Conservation (phyloP, 2,888 invertebrate species). For the Megaustenia siamemsis region DNA sequence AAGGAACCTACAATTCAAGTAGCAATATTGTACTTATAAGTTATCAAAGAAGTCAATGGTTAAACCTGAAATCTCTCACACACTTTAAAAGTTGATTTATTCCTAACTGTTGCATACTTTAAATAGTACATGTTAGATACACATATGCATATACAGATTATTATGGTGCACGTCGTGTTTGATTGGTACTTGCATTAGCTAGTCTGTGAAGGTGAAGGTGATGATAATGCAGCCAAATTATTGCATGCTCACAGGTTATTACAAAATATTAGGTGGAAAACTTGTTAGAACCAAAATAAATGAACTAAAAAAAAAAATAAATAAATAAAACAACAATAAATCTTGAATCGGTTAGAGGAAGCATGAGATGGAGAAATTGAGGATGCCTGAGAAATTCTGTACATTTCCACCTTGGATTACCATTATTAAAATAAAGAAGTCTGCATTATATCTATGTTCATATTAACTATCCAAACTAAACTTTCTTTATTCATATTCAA, state of each 20-base stretch:
- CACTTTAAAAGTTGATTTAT: neutral
- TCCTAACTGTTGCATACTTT: neutral
- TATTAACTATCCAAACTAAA: no score
- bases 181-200: neutral
- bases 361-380: neutral
- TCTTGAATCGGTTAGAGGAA: neutral
- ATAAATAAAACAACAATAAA: neutral
- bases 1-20: conserved; percentile 65
- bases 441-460: no score
- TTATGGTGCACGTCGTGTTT: neutral
- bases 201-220: neutral
- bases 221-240: neutral
- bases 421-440: no score
- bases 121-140: neutral
- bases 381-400: neutral
- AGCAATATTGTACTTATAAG: neutral
- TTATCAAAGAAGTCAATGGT: neutral
- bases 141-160: neutral
- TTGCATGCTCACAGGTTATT: conserved; percentile 3
- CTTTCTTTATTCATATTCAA: no score
- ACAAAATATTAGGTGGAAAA: conserved; percentile 3
- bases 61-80: neutral
- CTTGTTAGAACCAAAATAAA: neutral
- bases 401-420: no score
- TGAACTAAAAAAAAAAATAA: neutral